These are phyloP conservation scores for Schizaphis graminum DNA, from an alignment of 2,888 invertebrate genomes.

Conservation along the genomic window DNA sequence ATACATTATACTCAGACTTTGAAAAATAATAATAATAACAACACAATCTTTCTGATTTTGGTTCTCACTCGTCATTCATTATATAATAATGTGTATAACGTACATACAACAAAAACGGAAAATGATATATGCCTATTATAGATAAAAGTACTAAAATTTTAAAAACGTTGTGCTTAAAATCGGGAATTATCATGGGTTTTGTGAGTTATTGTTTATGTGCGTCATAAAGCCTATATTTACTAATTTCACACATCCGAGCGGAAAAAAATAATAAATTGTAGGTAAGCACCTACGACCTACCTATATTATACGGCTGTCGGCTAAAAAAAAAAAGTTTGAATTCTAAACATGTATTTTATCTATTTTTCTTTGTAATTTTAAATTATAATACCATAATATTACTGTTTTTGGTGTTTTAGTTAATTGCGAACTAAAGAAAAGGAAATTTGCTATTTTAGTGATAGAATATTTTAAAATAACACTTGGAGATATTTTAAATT, in stretches of 20 bases:
- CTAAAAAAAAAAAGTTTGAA: not conserved
- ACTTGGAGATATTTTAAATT: not conserved
- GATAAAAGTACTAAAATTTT: not conserved
- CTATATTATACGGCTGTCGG: not conserved
- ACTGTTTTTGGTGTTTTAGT: not conserved
- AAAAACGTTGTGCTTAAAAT: not conserved
- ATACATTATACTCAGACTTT: not conserved
- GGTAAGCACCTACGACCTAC: not conserved
- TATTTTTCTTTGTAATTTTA: not conserved
- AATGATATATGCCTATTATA: not conserved
- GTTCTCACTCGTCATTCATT: not conserved
- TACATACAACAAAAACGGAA: not conserved
- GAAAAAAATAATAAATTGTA: constrained; percentile 9
- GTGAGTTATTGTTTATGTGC: not conserved
- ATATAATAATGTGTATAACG: not conserved
- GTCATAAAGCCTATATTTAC: not conserved
- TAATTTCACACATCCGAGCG: not conserved
- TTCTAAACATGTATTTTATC: not conserved
- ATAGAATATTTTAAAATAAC: not conserved
- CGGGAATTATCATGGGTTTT: not conserved
- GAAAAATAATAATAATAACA: not conserved
- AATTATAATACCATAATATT: not conserved
- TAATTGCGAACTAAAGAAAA: not conserved
- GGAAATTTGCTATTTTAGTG: not conserved
- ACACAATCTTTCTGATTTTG: not conserved